Percentiles rank a stretch among this genome's conserved stretches.
These are phyloP conservation scores for Drosophila histrio DNA, from an alignment of 2,888 invertebrate species.

Conservation along the genomic window DNA sequence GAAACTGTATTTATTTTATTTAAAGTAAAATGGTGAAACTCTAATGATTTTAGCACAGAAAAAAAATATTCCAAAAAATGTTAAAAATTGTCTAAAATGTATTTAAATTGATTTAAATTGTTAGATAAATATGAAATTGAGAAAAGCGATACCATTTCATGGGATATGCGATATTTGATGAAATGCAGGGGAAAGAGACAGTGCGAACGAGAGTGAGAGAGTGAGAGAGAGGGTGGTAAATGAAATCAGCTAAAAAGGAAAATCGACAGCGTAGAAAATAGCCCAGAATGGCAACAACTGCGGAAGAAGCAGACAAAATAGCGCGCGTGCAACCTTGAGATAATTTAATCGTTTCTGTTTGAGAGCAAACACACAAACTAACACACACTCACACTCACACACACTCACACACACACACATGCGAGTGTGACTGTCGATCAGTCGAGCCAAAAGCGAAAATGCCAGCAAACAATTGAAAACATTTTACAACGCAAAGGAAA, in stretches of 20 bases:
- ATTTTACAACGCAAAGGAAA: constrained; percentile 45
- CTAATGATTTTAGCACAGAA: too few species aligned
- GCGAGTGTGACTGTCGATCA: constrained; percentile 43
- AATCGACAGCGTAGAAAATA: constrained; percentile 40
- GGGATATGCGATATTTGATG: not conserved
- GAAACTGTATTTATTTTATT: too few species aligned
- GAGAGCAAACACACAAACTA: constrained; percentile 54
- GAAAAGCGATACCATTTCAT: not conserved
- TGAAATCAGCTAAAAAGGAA: constrained; percentile 13
- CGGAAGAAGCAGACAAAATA: constrained; percentile 45
- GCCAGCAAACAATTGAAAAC: constrained; percentile 62
- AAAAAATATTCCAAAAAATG: not conserved
- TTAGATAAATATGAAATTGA: not conserved
- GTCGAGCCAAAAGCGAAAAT: constrained; percentile 50
- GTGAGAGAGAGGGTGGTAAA: not conserved
- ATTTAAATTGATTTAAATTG: not conserved
- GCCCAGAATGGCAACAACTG: constrained; percentile 26
- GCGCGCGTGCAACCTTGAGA: constrained; percentile 78
- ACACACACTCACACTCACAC: constrained; percentile 15
- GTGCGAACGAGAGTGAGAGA: too few species aligned
- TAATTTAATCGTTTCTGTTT: constrained; percentile 73
- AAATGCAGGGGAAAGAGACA: too few species aligned
- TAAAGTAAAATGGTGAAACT: too few species aligned
- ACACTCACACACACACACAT: constrained; percentile 8
- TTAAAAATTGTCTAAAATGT: not conserved